Evolutionary conservation across 2,113 vertebrate genomes (phyloP).

Genomic region (Scolopax mira): DNA sequence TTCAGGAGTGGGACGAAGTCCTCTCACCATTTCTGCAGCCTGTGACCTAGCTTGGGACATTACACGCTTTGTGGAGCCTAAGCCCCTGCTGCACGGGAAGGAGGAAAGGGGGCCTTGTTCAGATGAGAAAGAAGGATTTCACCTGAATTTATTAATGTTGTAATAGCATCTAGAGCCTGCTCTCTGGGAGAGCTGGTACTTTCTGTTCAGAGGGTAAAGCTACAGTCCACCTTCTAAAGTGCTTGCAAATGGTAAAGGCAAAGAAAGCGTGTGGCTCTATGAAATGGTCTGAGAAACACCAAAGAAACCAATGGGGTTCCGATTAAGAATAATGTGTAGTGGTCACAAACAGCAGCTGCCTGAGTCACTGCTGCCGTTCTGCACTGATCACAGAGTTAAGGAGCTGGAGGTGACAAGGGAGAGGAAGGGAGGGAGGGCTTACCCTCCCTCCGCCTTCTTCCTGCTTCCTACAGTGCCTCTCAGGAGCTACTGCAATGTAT

Average conservation of each 20-base stretch:
- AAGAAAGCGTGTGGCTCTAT: background rate
- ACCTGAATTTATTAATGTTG: background rate
- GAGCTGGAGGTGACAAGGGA: background rate
- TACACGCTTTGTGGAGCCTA: background rate
- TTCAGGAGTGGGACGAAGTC: background rate
- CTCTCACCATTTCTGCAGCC: background rate
- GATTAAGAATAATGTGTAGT: background rate
- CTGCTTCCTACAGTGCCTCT: background rate
- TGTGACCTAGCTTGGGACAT: rapidly evolving
- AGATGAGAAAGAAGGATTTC: background rate
- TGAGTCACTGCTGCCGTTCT: background rate
- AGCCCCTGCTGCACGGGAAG: background rate
- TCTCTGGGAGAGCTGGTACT: background rate
- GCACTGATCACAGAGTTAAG: background rate
- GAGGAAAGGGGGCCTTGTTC: background rate
- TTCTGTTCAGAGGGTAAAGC: background rate
- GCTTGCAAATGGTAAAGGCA: background rate
- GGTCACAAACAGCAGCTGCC: background rate
- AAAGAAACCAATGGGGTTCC: background rate
- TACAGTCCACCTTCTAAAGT: background rate
- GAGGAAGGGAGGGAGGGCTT: background rate
- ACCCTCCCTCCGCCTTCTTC: background rate
- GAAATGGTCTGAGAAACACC: background rate
- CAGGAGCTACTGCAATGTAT: background rate
- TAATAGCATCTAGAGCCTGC: background rate